Conservation (phyloP, 64 coral and sea anemone genomes). For the Stylophora pistillata region DNA sequence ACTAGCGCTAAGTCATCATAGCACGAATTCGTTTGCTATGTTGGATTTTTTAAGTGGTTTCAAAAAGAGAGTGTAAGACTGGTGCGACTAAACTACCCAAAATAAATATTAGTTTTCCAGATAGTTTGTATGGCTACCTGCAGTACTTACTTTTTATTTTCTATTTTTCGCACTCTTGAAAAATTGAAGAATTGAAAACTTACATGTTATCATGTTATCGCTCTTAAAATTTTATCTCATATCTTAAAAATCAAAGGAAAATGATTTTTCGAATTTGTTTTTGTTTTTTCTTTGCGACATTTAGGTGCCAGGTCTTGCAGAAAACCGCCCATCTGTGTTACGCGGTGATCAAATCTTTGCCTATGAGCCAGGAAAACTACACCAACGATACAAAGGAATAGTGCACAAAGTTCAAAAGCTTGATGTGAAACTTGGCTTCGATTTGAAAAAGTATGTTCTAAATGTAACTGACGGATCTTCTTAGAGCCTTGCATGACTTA, state of each 20-base stretch:
- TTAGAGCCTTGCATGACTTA: background rate
- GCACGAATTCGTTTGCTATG: no score
- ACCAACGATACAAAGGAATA: slow-evolving; percentile 65
- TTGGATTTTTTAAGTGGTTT: no score
- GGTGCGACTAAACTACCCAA: no score
- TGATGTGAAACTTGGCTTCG: slow-evolving; percentile 77
- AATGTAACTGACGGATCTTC: background rate
- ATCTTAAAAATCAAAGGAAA: no score
- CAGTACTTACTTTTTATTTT: no score
- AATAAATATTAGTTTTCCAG: no score
- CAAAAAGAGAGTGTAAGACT: no score
- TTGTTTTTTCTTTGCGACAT: background rate
- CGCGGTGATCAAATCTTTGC: slow-evolving; percentile 76
- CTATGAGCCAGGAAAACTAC: slow-evolving; percentile 24
- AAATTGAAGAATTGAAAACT: no score
- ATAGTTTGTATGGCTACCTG: no score
- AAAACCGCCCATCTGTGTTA: slow-evolving; percentile 77
- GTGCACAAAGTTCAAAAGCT: slow-evolving; percentile 74
- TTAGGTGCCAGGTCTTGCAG: slow-evolving; percentile 70
- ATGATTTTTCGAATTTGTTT: no score
- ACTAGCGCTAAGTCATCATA: no score
- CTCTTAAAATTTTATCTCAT: background rate
- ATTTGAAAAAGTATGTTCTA: slow-evolving; percentile 19
- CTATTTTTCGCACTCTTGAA: no score
- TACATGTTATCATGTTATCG: background rate